Percentiles rank a stretch among this genome's conserved stretches.
These are phyloP conservation scores for Clusia tigrina DNA, from an alignment of 2,888 invertebrate species.

Conservation along the genomic window DNA sequence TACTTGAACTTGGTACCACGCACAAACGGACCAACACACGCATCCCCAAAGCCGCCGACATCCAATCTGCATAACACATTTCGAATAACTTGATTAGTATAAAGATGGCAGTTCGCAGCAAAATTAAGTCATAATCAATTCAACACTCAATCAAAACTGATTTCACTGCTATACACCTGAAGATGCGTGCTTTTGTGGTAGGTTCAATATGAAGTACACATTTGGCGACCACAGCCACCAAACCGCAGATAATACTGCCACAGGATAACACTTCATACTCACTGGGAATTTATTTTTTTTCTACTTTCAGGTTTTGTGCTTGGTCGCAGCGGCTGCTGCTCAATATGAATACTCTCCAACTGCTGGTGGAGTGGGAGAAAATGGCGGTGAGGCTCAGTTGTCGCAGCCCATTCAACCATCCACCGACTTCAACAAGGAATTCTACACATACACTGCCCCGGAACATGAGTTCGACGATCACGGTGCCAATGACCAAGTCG, in stretches of 20 bases:
- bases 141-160: constrained; percentile 37
- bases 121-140: constrained; percentile 36
- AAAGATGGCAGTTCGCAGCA: constrained; percentile 28
- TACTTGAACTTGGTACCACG: constrained; percentile 5
- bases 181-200: constrained; percentile 54
- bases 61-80: background rate
- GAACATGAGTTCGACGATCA: constrained; percentile 55
- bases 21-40: too few species aligned
- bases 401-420: constrained; percentile 37
- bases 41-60: background rate
- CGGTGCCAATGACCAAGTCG: constrained; percentile 41
- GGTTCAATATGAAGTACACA: too few species aligned
- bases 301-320: constrained; percentile 45
- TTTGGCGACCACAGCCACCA: too few species aligned
- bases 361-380: background rate
- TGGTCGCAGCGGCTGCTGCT: constrained; percentile 44
- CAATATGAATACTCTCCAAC: constrained; percentile 49
- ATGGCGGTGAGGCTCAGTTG: constrained; percentile 34
- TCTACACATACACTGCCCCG: constrained; percentile 57
- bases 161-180: constrained; percentile 37
- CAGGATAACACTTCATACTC: background rate
- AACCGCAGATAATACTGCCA: too few species aligned
- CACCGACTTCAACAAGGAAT: constrained; percentile 55
- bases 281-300: background rate
- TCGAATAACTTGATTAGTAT: constrained; percentile 25